These are phyloP conservation scores for Cremastinae sp. DNA, from an alignment of 2,888 invertebrate species.

Conservation along the genomic window DNA sequence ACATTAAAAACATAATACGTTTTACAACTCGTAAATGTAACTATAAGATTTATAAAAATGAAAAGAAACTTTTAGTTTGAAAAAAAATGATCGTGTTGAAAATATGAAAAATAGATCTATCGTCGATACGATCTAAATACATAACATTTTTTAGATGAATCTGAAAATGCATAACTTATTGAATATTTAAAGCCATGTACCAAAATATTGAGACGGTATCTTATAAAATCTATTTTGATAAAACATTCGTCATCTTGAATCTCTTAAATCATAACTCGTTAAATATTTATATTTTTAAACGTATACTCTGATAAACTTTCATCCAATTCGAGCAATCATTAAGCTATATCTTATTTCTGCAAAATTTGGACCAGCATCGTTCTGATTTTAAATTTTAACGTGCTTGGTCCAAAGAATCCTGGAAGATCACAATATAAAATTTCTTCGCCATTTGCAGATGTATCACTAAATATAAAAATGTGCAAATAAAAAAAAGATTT, in stretches of 20 bases:
- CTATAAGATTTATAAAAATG: slow-evolving; percentile 37
- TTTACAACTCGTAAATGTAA: slow-evolving; percentile 36
- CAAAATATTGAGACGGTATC: slow-evolving; percentile 64
- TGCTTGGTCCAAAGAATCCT: slow-evolving; percentile 26
- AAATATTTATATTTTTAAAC: slow-evolving; percentile 16
- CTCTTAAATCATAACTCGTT: slow-evolving; percentile 34
- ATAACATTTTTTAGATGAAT: slow-evolving; percentile 54
- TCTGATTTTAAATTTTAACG: slow-evolving; percentile 6
- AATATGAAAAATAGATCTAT: slow-evolving; percentile 25
- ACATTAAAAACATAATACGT: slow-evolving; percentile 54
- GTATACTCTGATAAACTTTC: slow-evolving; percentile 30
- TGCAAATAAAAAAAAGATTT: slow-evolving; percentile 32
- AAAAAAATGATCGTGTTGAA: slow-evolving; percentile 20
- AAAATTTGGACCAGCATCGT: background rate
- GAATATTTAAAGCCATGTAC: slow-evolving; percentile 72
- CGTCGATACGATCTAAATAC: slow-evolving; percentile 25
- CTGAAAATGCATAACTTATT: slow-evolving; percentile 59
- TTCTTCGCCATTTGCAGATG: slow-evolving; percentile 28
- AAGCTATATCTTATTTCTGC: background rate
- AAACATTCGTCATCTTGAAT: slow-evolving; percentile 38
- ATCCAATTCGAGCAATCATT: slow-evolving; percentile 12
- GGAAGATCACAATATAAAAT: slow-evolving; percentile 50
- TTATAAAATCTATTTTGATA: slow-evolving; percentile 60
- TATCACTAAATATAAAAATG: slow-evolving; percentile 41
- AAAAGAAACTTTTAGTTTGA: slow-evolving; percentile 25